These are phyloP conservation scores for Benthosema pterotum DNA, from an alignment of 2,797 vertebrate species.

Conservation along the genomic window DNA sequence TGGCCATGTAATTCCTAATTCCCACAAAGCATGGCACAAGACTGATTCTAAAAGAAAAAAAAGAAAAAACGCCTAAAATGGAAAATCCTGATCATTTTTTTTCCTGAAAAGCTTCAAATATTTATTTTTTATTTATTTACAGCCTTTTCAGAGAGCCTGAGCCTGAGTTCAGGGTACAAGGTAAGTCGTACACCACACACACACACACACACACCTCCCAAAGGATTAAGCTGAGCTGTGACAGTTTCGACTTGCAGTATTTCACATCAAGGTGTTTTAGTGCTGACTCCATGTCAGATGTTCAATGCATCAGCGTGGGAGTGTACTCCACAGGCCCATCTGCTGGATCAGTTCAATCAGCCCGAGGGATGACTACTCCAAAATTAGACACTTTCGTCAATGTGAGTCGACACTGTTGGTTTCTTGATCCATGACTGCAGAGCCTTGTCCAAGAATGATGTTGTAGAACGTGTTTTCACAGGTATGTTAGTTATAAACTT, in stretches of 20 bases:
- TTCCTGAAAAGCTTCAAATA: too few relatives aligned
- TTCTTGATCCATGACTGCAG: neutral
- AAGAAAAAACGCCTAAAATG: too few relatives aligned
- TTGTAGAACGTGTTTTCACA: neutral
- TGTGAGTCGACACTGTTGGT: neutral
- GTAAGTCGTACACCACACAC: too few relatives aligned
- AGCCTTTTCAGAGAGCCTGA: conserved; percentile 2
- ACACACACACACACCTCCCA: too few relatives aligned
- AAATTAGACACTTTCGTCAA: neutral
- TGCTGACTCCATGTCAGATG: conserved; percentile 17
- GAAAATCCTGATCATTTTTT: too few relatives aligned
- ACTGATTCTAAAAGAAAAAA: too few relatives aligned
- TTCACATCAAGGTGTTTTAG: conserved; percentile 39
- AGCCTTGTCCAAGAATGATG: neutral
- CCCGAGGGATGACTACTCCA: conserved; percentile 5
- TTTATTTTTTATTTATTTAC: too few relatives aligned
- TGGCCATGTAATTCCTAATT: neutral
- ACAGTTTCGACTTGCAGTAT: conserved; percentile 53
- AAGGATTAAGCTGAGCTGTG: conserved; percentile 51
- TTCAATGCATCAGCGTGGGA: conserved; percentile 16
- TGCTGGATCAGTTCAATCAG: too few relatives aligned
- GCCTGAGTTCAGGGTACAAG: neutral
- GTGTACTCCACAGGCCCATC: neutral
- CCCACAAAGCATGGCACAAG: too few relatives aligned
- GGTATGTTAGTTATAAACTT: neutral